phyloP scores from a whole-genome alignment of 2,888 invertebrate genomes.

The Philopedon plagiatum region DNA sequence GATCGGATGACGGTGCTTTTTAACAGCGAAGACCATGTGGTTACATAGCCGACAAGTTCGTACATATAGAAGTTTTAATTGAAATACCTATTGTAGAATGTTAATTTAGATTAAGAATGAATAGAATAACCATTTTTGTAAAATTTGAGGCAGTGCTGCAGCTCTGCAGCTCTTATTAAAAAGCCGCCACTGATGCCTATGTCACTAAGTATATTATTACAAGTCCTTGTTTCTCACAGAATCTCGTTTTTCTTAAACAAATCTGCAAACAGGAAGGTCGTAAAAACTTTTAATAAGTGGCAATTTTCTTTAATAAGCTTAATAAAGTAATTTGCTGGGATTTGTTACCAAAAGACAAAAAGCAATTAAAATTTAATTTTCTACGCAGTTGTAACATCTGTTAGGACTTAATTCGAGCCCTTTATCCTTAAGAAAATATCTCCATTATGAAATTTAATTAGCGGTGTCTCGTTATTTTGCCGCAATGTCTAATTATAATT shows the following conservation, averaged over 20 bases:
- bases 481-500: conserved; percentile 6
- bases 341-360: conserved; percentile 16
- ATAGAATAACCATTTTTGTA: too few species aligned
- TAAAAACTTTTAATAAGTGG: conserved; percentile 7
- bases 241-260: background rate
- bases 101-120: too few species aligned
- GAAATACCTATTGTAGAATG: too few species aligned
- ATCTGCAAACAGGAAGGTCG: background rate
- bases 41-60: too few species aligned
- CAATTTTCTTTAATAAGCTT: conserved; percentile 16
- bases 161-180: too few species aligned
- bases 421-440: conserved; percentile 19
- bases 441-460: conserved; percentile 16
- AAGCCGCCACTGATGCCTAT: too few species aligned
- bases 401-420: conserved; percentile 11
- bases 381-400: conserved; percentile 16
- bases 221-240: background rate
- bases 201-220: too few species aligned
- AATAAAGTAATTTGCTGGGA: conserved; percentile 12
- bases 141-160: too few species aligned
- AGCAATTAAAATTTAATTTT: conserved; percentile 19
- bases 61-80: too few species aligned
- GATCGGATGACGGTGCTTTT: too few species aligned
- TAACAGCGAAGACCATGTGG: too few species aligned
- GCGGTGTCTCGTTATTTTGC: conserved; percentile 8